These are phyloP conservation scores for Argyra leucocephala DNA, from an alignment of 2,888 invertebrate species.

Conservation along the genomic window DNA sequence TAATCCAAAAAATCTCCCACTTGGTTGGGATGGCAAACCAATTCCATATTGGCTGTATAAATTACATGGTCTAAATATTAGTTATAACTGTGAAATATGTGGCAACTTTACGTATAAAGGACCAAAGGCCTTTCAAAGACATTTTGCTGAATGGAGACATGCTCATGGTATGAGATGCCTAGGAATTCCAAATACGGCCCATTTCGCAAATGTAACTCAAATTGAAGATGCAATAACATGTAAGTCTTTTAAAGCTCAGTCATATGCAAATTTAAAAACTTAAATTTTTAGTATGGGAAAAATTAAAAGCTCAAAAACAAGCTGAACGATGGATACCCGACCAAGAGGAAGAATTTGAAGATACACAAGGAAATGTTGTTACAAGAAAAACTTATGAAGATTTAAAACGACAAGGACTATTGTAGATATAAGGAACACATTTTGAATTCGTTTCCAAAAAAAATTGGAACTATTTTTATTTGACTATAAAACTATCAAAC, in stretches of 20 bases:
- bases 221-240: constrained; percentile 93
- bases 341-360: constrained; percentile 97
- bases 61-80: constrained; percentile 95
- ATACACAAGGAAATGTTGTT: constrained; percentile 96
- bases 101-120: constrained; percentile 98
- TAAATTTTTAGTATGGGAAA: constrained; percentile 79
- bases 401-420: constrained; percentile 91
- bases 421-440: too few species aligned
- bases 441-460: too few species aligned
- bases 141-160: constrained; percentile 90
- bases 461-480: neutral
- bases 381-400: constrained; percentile 97
- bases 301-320: constrained; percentile 90
- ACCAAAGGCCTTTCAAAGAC: constrained; percentile 97
- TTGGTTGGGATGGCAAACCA: constrained; percentile 97
- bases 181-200: constrained; percentile 98
- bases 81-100: constrained; percentile 98
- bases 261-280: constrained; percentile 10
- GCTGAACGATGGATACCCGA: constrained; percentile 93
- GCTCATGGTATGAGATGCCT: constrained; percentile 95
- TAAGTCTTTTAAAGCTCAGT: constrained; percentile 46
- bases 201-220: constrained; percentile 98
- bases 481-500: neutral
- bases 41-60: constrained; percentile 98
- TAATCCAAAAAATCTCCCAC: constrained; percentile 97